Evolutionary conservation across 2,888 invertebrate species (phyloP), one percentile per base, ranked within the genome.

Genomic region (Rambutsinella grinnellia): DNA sequence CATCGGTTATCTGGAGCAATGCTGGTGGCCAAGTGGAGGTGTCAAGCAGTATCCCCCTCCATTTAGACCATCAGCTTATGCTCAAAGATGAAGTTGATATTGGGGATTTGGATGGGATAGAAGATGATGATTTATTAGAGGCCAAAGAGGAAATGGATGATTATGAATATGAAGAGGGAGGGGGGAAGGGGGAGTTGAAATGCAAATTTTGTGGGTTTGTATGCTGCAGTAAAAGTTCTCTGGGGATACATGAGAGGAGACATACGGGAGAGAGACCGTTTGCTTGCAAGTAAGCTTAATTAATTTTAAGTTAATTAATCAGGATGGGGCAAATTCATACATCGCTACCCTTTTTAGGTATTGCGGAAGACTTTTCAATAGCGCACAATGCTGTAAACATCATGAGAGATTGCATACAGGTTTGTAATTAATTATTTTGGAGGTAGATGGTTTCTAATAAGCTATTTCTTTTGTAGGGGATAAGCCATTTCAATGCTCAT

Each of bases 181-280:
- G 54, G 3, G 79, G 67, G 56, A 76, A 80, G 57, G 71, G 66
- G 19, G 80, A 80, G 63, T 51, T 80, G 56, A 80, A 80, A 61
- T 80, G 80, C 56, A 80, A 76, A 57, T 80, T 78, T 65, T 80
- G 80, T 47, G 80, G 80, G 49, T 80, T 80, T 49, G 80, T 80
- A 2, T 80, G 80, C 60, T 80, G 80, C 27, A 76, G 75, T 19
- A 80, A 80, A 24, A 78, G 78, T 27, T 70, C 70, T 17, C 28
- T 80, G 26, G 80, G 80, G 28, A 80, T 80, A 17, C 80, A 80
- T 61, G 80, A 80, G 54, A 69, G 80, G 21, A 27, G 80, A 26
- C 80, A 80, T 49, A 80, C 80, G 23, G 80, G 80, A 27, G 80
- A 80, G 49, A 57, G 77, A 6, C 80, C 80, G 1, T 80, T 78